These are phyloP conservation scores for Dendrocopos noguchii DNA, from an alignment of 2,113 vertebrate species.

Conservation along the genomic window DNA sequence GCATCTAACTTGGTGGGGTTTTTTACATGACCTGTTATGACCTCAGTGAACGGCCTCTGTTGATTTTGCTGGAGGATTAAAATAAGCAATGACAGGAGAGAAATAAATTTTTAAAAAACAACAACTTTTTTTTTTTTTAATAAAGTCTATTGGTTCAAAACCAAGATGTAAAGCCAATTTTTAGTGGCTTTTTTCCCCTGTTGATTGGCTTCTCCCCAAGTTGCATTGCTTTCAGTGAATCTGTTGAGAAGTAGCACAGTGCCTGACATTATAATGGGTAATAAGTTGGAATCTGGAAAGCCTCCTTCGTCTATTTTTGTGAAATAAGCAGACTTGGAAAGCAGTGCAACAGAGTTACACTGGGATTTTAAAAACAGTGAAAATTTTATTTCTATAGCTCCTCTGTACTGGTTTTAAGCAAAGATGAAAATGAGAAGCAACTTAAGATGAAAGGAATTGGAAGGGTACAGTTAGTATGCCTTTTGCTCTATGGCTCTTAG, in stretches of 20 bases:
- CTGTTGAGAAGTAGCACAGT: conserved; percentile 59
- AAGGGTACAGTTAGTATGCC: neutral
- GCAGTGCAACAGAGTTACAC: neutral
- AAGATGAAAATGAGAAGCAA: neutral
- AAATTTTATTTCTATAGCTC: neutral
- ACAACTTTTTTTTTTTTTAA: neutral
- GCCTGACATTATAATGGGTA: conserved; percentile 55
- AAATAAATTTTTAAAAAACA: neutral
- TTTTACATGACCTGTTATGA: neutral
- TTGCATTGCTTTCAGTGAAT: conserved; percentile 47
- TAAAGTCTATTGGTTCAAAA: neutral
- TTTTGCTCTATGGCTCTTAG: neutral
- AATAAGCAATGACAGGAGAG: neutral
- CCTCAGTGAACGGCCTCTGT: neutral
- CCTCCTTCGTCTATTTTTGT: conserved; percentile 11
- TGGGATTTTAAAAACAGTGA: neutral
- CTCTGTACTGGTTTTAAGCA: neutral
- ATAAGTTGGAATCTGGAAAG: conserved; percentile 55
- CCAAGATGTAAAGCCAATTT: neutral
- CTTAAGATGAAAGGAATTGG: neutral
- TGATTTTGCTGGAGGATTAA: neutral
- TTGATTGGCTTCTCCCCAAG: conserved; percentile 60
- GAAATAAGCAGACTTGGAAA: conserved; percentile 47
- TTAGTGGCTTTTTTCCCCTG: neutral
- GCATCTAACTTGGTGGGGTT: neutral